phyloP scores from a whole-genome alignment of 2,113 vertebrate species.

The Microcebus tavaratra region DNA sequence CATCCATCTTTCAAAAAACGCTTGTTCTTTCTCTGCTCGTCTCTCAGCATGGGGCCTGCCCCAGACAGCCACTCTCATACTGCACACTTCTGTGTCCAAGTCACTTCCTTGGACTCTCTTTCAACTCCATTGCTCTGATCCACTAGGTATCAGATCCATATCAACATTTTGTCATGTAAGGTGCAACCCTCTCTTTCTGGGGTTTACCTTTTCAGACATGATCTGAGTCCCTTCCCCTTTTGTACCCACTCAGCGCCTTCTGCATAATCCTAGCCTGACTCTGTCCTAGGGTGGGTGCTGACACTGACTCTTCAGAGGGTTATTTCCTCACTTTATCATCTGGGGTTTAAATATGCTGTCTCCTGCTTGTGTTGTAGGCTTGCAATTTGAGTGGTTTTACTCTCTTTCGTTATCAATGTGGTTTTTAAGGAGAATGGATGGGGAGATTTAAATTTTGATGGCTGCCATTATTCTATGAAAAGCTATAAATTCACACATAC shows the following conservation, averaged over 20 bases:
- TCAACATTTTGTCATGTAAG: background rate
- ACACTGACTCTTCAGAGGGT: background rate
- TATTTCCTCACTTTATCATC: background rate
- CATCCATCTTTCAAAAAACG: background rate
- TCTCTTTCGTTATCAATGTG: background rate
- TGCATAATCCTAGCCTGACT: background rate
- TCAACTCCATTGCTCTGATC: background rate
- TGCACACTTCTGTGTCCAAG: background rate
- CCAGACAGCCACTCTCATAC: rapidly evolving
- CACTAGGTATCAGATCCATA: background rate
- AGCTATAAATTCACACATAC: background rate
- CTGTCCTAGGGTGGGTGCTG: background rate
- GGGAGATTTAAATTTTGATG: background rate
- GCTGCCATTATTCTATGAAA: background rate
- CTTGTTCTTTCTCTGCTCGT: background rate
- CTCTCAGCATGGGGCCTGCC: background rate
- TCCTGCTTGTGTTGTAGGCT: background rate
- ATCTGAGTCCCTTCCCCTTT: background rate
- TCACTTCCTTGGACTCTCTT: background rate
- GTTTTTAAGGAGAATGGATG: background rate
- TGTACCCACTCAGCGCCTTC: background rate
- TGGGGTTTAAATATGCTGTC: background rate
- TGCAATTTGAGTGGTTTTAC: background rate
- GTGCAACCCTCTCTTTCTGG: background rate
- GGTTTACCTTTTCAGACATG: background rate